Conservation (phyloP, 2,113 vertebrate species). For the Accipiter cooperii region DNA sequence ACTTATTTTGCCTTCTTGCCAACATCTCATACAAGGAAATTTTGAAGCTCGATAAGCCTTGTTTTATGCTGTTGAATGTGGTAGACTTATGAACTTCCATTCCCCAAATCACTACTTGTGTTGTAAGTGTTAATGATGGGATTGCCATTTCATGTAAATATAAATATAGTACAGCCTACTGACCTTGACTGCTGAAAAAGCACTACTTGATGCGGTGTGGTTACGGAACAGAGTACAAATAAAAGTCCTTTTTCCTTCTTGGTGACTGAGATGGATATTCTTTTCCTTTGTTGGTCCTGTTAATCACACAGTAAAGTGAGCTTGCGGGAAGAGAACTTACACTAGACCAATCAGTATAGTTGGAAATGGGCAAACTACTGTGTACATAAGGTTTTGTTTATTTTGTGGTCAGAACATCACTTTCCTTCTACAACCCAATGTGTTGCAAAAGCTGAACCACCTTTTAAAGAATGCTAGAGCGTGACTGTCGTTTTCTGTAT, state of each 20-base stretch:
- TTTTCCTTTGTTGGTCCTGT: background rate
- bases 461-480: background rate
- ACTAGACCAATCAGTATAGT: background rate
- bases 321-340: background rate
- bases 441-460: background rate
- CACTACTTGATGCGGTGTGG: constrained; percentile 10
- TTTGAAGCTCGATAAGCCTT: background rate
- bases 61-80: constrained; percentile 5
- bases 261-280: background rate
- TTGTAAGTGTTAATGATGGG: constrained; percentile 24
- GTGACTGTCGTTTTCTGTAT: background rate
- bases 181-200: constrained; percentile 27
- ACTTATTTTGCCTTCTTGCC: background rate
- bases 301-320: background rate
- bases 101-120: constrained; percentile 24
- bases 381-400: background rate
- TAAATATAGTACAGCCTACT: background rate
- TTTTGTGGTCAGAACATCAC: background rate
- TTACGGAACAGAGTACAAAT: background rate
- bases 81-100: background rate
- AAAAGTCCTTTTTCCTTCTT: background rate
- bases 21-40: background rate
- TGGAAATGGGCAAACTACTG: background rate
- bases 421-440: background rate
- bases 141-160: constrained; percentile 14